phyloP scores from a whole-genome alignment of 2,113 vertebrate species.

The Atlantisia rogersi region DNA sequence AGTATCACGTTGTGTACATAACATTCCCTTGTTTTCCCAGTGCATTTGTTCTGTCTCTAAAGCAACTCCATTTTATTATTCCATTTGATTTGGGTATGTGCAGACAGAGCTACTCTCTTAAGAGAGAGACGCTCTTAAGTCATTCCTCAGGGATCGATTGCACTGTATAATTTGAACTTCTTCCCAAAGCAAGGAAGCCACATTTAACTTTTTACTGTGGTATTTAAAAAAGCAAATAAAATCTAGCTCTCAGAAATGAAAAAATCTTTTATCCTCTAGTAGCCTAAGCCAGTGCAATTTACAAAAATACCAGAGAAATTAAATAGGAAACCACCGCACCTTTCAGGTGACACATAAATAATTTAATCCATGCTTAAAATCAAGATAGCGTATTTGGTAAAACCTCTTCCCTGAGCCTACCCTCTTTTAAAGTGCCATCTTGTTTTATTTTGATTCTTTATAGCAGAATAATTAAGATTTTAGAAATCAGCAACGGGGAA shows the following conservation, averaged over 20 bases:
- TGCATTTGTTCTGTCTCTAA: not conserved
- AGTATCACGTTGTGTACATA: not conserved
- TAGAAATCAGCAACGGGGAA: conserved; percentile 23
- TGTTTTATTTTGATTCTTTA: conserved; percentile 47
- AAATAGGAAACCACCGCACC: not conserved
- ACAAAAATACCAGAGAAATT: not conserved
- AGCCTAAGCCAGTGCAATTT: not conserved
- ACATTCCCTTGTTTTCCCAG: not conserved
- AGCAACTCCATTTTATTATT: not conserved
- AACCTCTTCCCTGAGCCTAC: not conserved
- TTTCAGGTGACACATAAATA: not conserved
- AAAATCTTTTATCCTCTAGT: not conserved
- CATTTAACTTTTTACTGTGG: not conserved
- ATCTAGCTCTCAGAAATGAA: not conserved
- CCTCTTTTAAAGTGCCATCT: not conserved
- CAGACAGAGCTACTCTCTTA: conserved; percentile 5
- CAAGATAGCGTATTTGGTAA: not conserved
- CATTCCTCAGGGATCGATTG: not conserved
- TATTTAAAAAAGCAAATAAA: not conserved
- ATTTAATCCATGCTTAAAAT: not conserved
- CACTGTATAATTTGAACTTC: not conserved
- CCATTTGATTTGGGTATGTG: not conserved
- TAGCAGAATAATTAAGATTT: conserved; percentile 40
- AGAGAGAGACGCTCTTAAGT: not conserved
- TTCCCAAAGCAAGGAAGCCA: not conserved